These are phyloP conservation scores for Sipha maydis DNA, from an alignment of 2,888 invertebrate genomes.

Conservation along the genomic window DNA sequence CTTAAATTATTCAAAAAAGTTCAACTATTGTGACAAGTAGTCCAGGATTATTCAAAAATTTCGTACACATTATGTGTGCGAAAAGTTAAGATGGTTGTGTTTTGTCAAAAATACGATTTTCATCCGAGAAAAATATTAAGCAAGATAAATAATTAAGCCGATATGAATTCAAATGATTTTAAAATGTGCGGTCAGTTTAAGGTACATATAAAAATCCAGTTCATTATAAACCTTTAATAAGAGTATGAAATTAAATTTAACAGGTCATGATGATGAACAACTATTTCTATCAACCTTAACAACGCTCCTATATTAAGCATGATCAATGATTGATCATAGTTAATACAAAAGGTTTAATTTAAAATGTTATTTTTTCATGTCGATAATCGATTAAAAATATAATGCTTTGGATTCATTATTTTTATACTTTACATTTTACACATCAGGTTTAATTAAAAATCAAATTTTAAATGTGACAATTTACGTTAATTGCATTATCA, in stretches of 20 bases:
- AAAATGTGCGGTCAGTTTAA: background rate
- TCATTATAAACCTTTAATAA: slow-evolving; percentile 17
- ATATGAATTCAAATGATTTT: background rate
- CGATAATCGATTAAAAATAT: background rate
- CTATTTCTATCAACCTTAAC: background rate
- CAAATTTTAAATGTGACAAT: background rate
- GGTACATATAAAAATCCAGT: slow-evolving; percentile 13
- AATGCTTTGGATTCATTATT: background rate
- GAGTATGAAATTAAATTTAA: slow-evolving; percentile 20
- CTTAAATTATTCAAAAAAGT: no score
- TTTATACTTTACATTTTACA: background rate
- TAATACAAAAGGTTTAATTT: slow-evolving; percentile 28
- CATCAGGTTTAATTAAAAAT: background rate
- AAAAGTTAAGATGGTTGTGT: no score
- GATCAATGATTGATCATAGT: no score
- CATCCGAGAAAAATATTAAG: no score
- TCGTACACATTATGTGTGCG: no score
- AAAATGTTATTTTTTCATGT: slow-evolving; percentile 12
- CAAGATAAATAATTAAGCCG: no score
- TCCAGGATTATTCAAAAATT: no score
- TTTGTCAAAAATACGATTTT: no score
- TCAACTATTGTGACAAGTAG: no score
- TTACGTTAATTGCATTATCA: background rate
- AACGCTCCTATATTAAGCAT: background rate
- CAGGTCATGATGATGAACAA: background rate